Conservation (phyloP, 2,113 vertebrate species). For the Elaphurus davidianus region DNA sequence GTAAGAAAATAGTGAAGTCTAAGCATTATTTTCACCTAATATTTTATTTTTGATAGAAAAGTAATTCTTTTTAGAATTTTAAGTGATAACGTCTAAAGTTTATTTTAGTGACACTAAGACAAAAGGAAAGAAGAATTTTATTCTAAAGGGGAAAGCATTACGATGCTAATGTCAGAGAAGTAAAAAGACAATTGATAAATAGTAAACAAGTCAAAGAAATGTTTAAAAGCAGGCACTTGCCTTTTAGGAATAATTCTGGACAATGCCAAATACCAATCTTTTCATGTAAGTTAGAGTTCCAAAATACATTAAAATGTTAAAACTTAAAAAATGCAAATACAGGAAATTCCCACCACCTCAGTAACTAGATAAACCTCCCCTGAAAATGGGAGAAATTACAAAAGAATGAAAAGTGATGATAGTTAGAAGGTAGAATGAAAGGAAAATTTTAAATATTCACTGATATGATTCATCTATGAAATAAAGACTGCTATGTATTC, state of each 20-base stretch:
- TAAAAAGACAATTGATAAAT: background rate
- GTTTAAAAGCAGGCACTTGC: background rate
- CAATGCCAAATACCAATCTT: background rate
- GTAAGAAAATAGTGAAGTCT: background rate
- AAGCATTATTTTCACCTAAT: background rate
- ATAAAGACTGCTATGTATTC: background rate
- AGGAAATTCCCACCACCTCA: background rate
- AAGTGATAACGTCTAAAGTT: background rate
- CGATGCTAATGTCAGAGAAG: background rate
- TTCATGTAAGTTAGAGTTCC: background rate
- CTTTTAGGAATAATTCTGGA: background rate
- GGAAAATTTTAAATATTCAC: background rate
- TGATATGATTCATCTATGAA: background rate
- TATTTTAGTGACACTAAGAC: background rate
- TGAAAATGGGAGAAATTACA: background rate
- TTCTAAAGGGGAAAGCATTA: background rate
- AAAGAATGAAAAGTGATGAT: background rate
- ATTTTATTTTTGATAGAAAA: background rate
- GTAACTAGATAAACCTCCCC: background rate
- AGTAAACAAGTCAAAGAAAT: background rate
- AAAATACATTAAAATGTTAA: background rate
- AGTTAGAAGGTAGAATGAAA: background rate
- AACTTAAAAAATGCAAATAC: background rate
- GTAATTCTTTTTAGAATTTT: background rate
- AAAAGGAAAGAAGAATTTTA: background rate